Base-by-base conservation (phyloP, 1,140 invertebrate species). In the Drosophila bocqueti region DNA sequence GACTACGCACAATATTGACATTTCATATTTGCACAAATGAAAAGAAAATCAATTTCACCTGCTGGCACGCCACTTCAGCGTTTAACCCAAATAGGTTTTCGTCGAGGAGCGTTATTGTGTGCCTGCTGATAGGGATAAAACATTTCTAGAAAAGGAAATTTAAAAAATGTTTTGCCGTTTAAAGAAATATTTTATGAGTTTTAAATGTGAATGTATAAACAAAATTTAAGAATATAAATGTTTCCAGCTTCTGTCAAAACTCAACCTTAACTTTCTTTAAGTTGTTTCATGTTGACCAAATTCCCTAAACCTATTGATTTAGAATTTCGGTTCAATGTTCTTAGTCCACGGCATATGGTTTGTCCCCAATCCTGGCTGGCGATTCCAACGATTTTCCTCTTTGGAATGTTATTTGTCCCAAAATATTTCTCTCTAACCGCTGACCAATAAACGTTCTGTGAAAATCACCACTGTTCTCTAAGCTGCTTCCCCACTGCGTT, bases 31-130 rank as follows among this genome's bases (percentile, higher is more conserved):
- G 84, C 91, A 67, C 91, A 92, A 92, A 91, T 84, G 91, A 92
- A 92, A 91, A 90, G 87, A 91, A 92, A 92, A 92, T 92, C 91
- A 92, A 92, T 92, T 92, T 92, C 91, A 92, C 91, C 84, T 91
- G 84, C 67, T 74, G 84, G 76, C 79, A 91, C 89, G 84, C 72
- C 79, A 89, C 91, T 92, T 92, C 69, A 61, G 65, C 87, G 68
- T 72, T 92, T 91, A 91, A 92, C 91, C 91, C 77, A 83, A 79
- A 90, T 75, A 82, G 64, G 50, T 66, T 57, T 74, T 63, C 36
- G 42, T 21, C 50, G 57, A 34, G 52, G 60, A 29, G 71, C n/a
- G 65, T 24, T 50, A 66, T 73, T 78, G 69, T 58, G 55, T 26
- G 52, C 9, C 24, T 18, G 4, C 11, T 13, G 18, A 47, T 36